phyloP scores from a whole-genome alignment of 2,888 invertebrate species.

The Lissonota sp. region DNA sequence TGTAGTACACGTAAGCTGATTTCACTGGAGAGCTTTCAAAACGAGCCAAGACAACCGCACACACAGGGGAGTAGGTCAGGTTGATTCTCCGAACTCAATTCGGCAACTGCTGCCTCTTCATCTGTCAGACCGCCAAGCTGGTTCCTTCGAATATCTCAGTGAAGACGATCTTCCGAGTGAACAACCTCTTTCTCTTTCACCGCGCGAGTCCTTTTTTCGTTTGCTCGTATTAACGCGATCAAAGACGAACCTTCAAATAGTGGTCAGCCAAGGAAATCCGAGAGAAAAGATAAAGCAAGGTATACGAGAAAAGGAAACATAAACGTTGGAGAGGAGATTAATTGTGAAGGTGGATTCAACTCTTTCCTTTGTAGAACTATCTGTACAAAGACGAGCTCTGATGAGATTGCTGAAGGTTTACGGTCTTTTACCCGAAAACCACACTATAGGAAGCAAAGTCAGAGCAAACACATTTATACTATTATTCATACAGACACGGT shows the following conservation, averaged over 20 bases:
- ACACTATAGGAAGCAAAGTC: conserved; percentile 7
- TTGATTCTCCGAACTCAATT: background rate
- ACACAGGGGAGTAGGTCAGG: conserved; percentile 38
- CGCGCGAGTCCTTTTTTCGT: conserved; percentile 10
- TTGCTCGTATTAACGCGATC: background rate
- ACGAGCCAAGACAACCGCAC: conserved; percentile 24
- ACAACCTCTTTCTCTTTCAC: conserved; percentile 1
- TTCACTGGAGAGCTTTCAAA: conserved; percentile 41
- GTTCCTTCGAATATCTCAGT: conserved; percentile 13
- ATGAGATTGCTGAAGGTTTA: conserved; percentile 3
- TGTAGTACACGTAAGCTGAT: conserved; percentile 30
- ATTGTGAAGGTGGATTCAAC: conserved; percentile 24
- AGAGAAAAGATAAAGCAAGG: background rate
- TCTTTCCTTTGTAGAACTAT: background rate
- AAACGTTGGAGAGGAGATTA: background rate
- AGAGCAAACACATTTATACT: background rate
- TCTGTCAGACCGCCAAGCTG: background rate
- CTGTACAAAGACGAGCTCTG: background rate
- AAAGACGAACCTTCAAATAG: background rate
- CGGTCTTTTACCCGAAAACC: conserved; percentile 12
- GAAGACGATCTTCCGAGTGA: conserved; percentile 6
- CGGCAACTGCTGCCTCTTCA: conserved; percentile 10
- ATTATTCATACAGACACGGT: background rate
- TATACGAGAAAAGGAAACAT: background rate
- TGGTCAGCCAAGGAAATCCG: background rate